Evolutionary conservation across 2,888 invertebrate genomes (phyloP).

Genomic region (Drosophila paracracens): DNA sequence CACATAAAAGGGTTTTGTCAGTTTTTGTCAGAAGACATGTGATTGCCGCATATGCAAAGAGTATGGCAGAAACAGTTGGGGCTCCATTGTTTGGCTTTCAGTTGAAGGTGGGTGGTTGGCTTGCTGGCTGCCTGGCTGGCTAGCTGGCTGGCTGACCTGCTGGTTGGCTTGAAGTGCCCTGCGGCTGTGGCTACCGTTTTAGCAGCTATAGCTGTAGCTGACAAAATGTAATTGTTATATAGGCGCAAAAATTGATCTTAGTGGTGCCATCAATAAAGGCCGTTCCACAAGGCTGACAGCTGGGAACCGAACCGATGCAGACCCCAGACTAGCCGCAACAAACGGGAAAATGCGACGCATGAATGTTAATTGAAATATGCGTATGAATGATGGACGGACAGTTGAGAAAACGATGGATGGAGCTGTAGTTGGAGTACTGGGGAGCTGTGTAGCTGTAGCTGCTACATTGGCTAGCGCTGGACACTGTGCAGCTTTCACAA

Average conservation of each 20-base stretch:
- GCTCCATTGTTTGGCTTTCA: conserved; percentile 52
- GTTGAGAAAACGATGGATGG: conserved; percentile 22
- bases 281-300: conserved; percentile 59
- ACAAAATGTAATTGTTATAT: conserved; percentile 78
- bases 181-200: conserved; percentile 70
- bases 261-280: conserved; percentile 64
- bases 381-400: conserved; percentile 75
- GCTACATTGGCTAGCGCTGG: conserved; percentile 51
- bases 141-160: conserved; percentile 7
- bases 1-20: conserved; percentile 57
- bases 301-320: conserved; percentile 27
- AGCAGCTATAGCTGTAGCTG: conserved; percentile 39
- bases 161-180: conserved; percentile 45
- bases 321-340: conserved; percentile 30
- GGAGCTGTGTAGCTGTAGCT: conserved; percentile 10
- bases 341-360: conserved; percentile 68
- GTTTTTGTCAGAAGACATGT: conserved; percentile 51
- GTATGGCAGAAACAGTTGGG: conserved; percentile 45
- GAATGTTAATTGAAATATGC: conserved; percentile 79
- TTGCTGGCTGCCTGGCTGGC: not conserved
- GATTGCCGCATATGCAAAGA: conserved; percentile 56
- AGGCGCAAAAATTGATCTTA: conserved; percentile 67
- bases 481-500: conserved; percentile 75
- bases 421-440: not conserved
- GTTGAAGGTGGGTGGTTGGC: conserved; percentile 63